These are phyloP conservation scores for Congeria kusceri DNA, from an alignment of 2,888 invertebrate genomes.

Conservation along the genomic window DNA sequence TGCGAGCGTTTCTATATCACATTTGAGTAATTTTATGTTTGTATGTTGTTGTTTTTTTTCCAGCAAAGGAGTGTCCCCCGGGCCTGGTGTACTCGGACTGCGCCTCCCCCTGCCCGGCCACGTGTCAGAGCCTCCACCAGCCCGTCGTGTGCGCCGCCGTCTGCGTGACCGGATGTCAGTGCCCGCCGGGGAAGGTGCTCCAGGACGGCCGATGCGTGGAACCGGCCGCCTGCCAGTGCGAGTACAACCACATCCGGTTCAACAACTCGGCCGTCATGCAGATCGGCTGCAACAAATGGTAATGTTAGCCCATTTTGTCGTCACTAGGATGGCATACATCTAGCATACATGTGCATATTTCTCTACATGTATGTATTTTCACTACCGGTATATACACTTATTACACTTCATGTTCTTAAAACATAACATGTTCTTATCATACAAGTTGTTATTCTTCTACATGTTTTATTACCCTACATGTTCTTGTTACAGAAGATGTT, in stretches of 20 bases:
- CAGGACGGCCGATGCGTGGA: constrained; percentile 75
- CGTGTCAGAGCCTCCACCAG: constrained; percentile 59
- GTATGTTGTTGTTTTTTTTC: too few relatives aligned
- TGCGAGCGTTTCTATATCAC: too few relatives aligned
- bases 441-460: too few relatives aligned
- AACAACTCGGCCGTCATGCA: constrained; percentile 65
- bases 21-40: too few relatives aligned
- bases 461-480: too few relatives aligned
- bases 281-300: constrained; percentile 78
- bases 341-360: too few relatives aligned
- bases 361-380: too few relatives aligned
- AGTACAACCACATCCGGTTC: constrained; percentile 67
- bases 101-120: constrained; percentile 59
- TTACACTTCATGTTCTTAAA: too few relatives aligned
- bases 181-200: constrained; percentile 90
- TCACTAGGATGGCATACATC: too few relatives aligned
- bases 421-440: too few relatives aligned
- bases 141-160: constrained; percentile 70
- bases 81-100: constrained; percentile 64
- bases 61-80: constrained; percentile 62
- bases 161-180: constrained; percentile 95
- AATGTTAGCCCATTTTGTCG: not conserved
- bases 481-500: too few relatives aligned
- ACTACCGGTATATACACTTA: too few relatives aligned
- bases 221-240: constrained; percentile 72